Base-by-base conservation (phyloP, 2,797 vertebrate species). In the Sebastolobus altivelis region DNA sequence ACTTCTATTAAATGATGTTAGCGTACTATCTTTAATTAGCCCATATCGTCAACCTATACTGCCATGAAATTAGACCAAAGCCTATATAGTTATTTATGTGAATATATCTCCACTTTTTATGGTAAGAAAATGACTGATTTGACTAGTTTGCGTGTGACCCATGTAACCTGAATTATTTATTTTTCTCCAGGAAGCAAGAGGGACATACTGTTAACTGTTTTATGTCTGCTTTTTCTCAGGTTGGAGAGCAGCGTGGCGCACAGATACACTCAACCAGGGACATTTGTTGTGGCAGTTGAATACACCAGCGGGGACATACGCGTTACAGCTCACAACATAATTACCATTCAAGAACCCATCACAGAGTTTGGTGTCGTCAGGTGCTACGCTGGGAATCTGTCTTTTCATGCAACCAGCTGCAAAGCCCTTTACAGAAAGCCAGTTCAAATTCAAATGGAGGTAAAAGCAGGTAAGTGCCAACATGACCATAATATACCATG, bases 231-330 rank as follows among this genome's bases (percentile, higher is more conserved):
- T 85, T 55, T 83, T 77, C 35, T 65, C 74, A 96, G 95, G 90
- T 82, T 84, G 78, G 85, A 92, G 55, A 96, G 94, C 91, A 93
- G 27, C 0, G 38, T 97, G 78, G 93, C 90, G 4, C 92, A 99
- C 80, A 95, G 65, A 68, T 99, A 97, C 46, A 88, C 76, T 13
- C 82, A 83, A 35, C 90, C 96, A 1, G 94, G 95, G 33, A 86
- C 95, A 20, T 97, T 96, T 52, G 85, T 83, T 1, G 88, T 98
- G 68, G 93, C 91, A 54, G 96, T 92, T 20, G 96, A 97, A 80
- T 98, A 97, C 88, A 95, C 87, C 20, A 95, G 91, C 82, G 96
- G 93, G 0, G 95, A 97, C 25, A 96, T 95, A 93, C 95, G 96
- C 0, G 95, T 97, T 78, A 92, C 82, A 0, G 96, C 96, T 12